These are phyloP conservation scores for Zaprionus camerounensis DNA, from an alignment of 1,140 invertebrate genomes.

Conservation along the genomic window DNA sequence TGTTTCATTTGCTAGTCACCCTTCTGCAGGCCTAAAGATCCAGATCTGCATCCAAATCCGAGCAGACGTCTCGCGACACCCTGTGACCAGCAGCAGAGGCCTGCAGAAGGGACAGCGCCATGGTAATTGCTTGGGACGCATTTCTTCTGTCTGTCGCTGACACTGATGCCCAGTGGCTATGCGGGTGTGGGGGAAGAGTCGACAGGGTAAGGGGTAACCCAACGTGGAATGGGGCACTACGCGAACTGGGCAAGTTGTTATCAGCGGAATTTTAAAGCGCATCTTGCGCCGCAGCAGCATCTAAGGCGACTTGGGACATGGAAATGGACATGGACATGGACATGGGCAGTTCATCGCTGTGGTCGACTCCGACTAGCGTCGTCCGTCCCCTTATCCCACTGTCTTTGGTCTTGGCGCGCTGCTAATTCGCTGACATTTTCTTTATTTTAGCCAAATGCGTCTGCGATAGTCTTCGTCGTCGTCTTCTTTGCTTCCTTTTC, in stretches of 20 bases:
- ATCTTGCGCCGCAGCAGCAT: conserved; percentile 51
- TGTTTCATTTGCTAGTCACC: conserved; percentile 14
- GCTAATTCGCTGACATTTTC: conserved; percentile 81
- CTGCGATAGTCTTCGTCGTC: conserved; percentile 33
- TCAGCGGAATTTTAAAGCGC: conserved; percentile 79
- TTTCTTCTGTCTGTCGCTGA: conserved; percentile 75
- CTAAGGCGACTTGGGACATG: conserved; percentile 42
- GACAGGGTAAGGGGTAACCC: background rate
- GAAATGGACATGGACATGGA: conserved; percentile 63
- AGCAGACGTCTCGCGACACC: conserved; percentile 19
- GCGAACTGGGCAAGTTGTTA: conserved; percentile 46
- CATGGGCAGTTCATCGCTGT: conserved; percentile 71
- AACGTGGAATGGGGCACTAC: background rate
- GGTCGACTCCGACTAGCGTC: conserved; percentile 18
- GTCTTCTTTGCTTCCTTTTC: conserved; percentile 23
- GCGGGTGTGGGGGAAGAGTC: background rate
- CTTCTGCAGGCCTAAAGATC: conserved; percentile 13
- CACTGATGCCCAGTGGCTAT: conserved; percentile 70
- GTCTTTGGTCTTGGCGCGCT: conserved; percentile 36
- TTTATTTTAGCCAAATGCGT: conserved; percentile 81
- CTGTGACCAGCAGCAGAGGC: conserved; percentile 30
- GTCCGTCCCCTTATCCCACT: background rate
- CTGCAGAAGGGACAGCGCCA: conserved; percentile 18
- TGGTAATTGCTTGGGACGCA: conserved; percentile 75
- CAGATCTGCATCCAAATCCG: conserved; percentile 11